Conservation (phyloP, 2,113 vertebrate species). For the Engraulis encrasicolus region DNA sequence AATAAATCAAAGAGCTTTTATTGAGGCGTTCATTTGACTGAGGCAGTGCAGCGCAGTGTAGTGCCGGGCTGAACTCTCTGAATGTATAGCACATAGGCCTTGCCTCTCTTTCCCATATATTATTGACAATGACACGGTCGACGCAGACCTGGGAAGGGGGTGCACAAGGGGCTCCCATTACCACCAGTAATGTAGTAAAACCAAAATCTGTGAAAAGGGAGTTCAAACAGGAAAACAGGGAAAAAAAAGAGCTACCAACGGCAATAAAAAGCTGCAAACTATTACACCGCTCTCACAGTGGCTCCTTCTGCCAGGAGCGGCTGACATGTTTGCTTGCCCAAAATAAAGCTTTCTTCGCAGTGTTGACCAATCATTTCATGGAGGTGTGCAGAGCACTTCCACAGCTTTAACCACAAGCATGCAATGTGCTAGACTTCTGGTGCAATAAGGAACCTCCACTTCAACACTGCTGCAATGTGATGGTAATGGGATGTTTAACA, state of each 20-base stretch:
- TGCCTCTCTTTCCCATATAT: not conserved
- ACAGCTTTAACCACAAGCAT: not conserved
- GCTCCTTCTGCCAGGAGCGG: not conserved
- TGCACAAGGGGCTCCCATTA: not conserved
- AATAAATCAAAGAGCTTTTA: slow-evolving; percentile 56
- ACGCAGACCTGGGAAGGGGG: not conserved
- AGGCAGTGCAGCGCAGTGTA: too few relatives aligned
- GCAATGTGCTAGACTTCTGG: not conserved
- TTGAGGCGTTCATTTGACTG: slow-evolving; percentile 46
- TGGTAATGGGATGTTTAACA: too few relatives aligned
- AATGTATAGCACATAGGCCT: not conserved
- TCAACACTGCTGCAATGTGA: too few relatives aligned
- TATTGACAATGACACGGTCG: not conserved
- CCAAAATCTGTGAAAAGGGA: slow-evolving; percentile 15
- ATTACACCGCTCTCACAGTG: not conserved
- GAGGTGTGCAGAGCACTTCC: not conserved
- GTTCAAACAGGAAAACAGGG: not conserved
- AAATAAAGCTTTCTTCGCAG: not conserved
- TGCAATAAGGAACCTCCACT: too few relatives aligned
- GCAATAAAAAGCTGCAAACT: not conserved
- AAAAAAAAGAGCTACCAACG: not conserved
- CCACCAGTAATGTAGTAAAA: not conserved
- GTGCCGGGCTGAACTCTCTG: slow-evolving; percentile 20
- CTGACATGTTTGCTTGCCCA: not conserved
- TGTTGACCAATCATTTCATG: not conserved